Evolutionary conservation across 1,140 invertebrate genomes (phyloP).

Genomic region (Gerris buenoi): DNA sequence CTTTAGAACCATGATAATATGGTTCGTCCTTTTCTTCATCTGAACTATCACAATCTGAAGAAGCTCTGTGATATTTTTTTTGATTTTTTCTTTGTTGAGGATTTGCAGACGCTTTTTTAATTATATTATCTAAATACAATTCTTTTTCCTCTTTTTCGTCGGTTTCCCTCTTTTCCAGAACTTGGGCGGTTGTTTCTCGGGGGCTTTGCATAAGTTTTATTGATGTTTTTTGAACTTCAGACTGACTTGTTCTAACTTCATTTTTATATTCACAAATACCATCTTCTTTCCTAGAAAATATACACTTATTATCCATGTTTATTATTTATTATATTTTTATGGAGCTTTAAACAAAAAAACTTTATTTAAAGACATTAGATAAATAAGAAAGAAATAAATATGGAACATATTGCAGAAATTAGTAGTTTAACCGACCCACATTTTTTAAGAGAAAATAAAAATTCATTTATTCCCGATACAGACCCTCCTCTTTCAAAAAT

Average conservation of each 20-base stretch:
- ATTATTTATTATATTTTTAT: neutral
- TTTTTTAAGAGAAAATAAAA: neutral
- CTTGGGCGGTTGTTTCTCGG: neutral
- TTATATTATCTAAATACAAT: neutral
- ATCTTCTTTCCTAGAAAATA: neutral
- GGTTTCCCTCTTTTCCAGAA: neutral
- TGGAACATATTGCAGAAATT: neutral
- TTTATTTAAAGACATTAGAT: neutral
- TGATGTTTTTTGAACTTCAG: neutral
- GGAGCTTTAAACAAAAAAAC: neutral
- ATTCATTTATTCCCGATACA: neutral
- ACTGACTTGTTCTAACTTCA: neutral
- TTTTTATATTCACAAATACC: neutral
- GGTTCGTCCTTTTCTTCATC: neutral
- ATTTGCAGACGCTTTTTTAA: neutral
- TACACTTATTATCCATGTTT: neutral
- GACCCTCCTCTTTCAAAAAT: neutral
- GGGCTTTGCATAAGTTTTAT: neutral
- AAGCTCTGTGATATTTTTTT: neutral
- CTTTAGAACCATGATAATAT: neutral
- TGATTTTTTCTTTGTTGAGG: neutral
- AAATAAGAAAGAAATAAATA: neutral
- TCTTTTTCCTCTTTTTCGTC: neutral
- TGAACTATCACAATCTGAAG: neutral
- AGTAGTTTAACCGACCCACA: neutral